A percentile compares a stretch with the other conserved stretches of the same genome.
Conservation (phyloP, 35 echinoderm and acorn worm genomes). For the Diadema setosum region DNA sequence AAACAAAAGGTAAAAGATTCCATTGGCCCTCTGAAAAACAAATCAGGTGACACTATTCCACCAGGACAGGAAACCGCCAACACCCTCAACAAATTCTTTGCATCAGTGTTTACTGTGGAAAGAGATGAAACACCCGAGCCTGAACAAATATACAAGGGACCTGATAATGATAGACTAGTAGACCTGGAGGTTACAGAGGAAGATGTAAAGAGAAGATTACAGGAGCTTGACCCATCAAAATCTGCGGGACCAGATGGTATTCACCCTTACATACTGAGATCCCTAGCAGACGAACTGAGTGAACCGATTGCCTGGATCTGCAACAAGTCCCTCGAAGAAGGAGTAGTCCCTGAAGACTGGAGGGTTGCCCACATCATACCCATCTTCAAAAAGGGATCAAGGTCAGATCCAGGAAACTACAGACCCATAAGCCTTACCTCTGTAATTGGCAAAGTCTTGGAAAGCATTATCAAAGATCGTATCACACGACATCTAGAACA, state of each 20-base stretch:
- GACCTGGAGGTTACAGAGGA: neutral
- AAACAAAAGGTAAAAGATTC: slow-evolving; percentile 20
- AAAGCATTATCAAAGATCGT: slow-evolving; percentile 22
- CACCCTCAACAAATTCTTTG: neutral
- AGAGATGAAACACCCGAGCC: too few species aligned
- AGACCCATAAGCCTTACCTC: slow-evolving; percentile 26
- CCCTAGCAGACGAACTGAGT: neutral
- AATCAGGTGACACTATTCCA: neutral
- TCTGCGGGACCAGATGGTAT: too few species aligned
- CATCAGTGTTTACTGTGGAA: slow-evolving; percentile 30
- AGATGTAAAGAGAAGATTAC: neutral
- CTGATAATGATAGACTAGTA: neutral
- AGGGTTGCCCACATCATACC: too few species aligned
- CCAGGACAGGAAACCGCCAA: slow-evolving; percentile 29
- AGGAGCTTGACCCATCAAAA: neutral
- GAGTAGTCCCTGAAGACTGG: neutral
- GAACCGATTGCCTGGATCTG: too few species aligned
- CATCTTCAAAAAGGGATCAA: too few species aligned
- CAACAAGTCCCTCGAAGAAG: too few species aligned
- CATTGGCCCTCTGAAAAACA: neutral
- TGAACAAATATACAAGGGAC: too few species aligned
- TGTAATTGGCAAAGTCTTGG: slow-evolving; percentile 13
- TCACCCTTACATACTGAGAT: neutral
- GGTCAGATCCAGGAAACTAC: neutral
- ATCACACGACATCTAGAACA: slow-evolving; percentile 22